These are phyloP conservation scores for Paramormyrops hopkinsi DNA, from an alignment of 2,797 vertebrate genomes.

Conservation along the genomic window DNA sequence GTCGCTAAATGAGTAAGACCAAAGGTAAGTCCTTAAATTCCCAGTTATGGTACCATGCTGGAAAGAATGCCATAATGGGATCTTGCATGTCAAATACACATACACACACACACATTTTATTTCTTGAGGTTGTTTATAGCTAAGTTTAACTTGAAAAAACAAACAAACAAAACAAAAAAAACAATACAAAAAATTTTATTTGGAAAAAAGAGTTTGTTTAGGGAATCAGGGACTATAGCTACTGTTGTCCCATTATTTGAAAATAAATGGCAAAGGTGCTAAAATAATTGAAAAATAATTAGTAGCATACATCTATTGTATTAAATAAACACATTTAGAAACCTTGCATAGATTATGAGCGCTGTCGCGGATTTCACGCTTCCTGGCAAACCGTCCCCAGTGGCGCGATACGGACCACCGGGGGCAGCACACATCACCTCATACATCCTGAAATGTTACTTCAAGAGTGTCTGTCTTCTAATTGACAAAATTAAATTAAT, in stretches of 20 bases:
- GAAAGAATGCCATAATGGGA: background rate
- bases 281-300: slow-evolving; percentile 16
- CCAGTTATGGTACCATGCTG: slow-evolving; percentile 4
- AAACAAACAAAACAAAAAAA: background rate
- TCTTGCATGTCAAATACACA: background rate
- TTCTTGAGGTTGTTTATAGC: background rate
- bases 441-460: background rate
- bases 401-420: background rate
- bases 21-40: slow-evolving; percentile 23
- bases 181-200: background rate
- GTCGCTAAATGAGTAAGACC: background rate
- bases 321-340: slow-evolving; percentile 36
- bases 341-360: background rate
- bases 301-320: slow-evolving; percentile 30
- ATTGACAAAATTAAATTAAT: background rate
- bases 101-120: background rate
- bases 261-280: slow-evolving; percentile 45
- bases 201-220: background rate
- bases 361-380: background rate
- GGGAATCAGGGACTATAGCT: background rate
- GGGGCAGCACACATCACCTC: background rate
- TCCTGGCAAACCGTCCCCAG: background rate
- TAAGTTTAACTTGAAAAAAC: background rate
- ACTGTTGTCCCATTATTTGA: background rate
- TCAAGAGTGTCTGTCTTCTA: background rate